These are phyloP conservation scores for Peucedramus taeniatus DNA, from an alignment of 2,113 vertebrate species.

Conservation along the genomic window DNA sequence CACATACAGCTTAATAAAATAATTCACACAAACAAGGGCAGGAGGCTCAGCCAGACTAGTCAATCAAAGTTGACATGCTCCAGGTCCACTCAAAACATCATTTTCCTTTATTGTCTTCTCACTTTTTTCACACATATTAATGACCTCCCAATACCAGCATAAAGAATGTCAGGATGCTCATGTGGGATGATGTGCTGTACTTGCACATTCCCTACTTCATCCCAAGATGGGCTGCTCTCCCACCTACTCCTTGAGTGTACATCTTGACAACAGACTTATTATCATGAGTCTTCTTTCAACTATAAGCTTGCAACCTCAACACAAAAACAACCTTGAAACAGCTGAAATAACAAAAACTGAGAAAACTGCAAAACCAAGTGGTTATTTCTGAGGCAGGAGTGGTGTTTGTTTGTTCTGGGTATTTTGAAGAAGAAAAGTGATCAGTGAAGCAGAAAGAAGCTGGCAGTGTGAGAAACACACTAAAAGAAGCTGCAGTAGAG, in stretches of 20 bases:
- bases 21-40: background rate
- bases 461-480: background rate
- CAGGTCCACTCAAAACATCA: background rate
- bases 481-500: background rate
- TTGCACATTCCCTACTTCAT: background rate
- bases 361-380: background rate
- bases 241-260: background rate
- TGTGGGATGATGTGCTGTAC: rapidly evolving
- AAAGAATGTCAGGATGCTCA: background rate
- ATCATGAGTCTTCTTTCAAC: background rate
- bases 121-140: background rate
- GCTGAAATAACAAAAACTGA: background rate
- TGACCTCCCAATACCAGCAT: background rate
- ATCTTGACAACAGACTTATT: background rate
- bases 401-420: background rate
- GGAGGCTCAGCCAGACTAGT: background rate
- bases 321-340: background rate
- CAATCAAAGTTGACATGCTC: background rate
- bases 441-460: background rate
- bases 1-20: background rate
- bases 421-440: background rate
- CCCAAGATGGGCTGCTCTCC: background rate
- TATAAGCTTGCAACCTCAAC: background rate
- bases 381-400: background rate
- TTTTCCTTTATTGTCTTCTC: background rate